Evolutionary conservation across 2,888 invertebrate species (phyloP).

Genomic region (Andrena hattorfiana): DNA sequence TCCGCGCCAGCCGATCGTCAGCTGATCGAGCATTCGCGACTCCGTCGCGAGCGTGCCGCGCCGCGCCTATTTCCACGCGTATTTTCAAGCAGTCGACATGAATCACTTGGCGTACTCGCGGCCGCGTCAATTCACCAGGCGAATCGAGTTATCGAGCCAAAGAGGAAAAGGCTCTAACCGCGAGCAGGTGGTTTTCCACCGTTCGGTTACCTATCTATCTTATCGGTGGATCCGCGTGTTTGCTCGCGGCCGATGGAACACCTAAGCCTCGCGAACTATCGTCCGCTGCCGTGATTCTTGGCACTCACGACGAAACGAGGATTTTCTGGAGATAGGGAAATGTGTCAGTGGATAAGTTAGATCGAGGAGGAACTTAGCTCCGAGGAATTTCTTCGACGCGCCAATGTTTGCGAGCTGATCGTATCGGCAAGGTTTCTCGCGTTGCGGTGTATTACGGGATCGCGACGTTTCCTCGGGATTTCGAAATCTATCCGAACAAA

Average conservation of each 20-base stretch:
- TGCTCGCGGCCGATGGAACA: neutral
- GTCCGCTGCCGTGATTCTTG: no score
- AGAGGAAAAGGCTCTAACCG: neutral
- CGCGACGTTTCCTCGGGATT: neutral
- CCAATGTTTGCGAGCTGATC: neutral
- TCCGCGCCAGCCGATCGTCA: constrained; percentile 34
- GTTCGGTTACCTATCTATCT: constrained; percentile 35
- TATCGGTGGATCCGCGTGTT: constrained; percentile 38
- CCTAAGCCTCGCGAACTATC: neutral
- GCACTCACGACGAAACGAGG: no score
- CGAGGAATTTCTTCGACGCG: neutral
- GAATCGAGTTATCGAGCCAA: no score
- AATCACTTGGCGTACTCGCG: neutral
- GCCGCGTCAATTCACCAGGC: no score
- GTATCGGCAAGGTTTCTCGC: neutral
- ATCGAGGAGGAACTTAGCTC: no score
- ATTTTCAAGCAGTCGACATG: neutral
- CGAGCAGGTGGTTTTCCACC: constrained; percentile 27
- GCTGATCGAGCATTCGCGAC: constrained; percentile 41
- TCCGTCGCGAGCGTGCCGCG: neutral
- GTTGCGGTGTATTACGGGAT: neutral
- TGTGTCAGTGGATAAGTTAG: no score
- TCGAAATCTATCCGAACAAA: neutral
- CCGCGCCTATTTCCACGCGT: neutral
- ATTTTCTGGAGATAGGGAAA: no score